phyloP scores from a whole-genome alignment of 2,797 vertebrate genomes.

The Karalla daura region DNA sequence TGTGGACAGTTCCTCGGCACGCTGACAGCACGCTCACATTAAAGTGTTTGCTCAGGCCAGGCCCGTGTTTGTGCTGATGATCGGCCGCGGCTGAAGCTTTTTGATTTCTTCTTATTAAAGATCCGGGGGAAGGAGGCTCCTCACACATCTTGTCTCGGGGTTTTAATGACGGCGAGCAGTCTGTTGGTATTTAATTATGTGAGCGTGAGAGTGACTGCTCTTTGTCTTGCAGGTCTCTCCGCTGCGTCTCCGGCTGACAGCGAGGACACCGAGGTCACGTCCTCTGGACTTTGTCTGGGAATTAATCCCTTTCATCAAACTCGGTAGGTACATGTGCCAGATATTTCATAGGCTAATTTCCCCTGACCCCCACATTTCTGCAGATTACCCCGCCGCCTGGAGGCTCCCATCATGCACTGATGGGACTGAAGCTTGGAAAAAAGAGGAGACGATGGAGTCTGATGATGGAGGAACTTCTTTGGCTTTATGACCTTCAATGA shows the following conservation, averaged over 20 bases:
- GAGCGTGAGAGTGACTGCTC: not conserved
- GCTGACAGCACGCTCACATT: slow-evolving; percentile 42
- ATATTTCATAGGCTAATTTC: not conserved
- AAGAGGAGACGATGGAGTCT: no score
- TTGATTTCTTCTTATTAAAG: slow-evolving; percentile 5
- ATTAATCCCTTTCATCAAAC: not conserved
- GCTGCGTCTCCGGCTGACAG: not conserved
- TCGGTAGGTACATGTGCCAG: not conserved
- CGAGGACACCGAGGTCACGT: not conserved
- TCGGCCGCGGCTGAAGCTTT: not conserved
- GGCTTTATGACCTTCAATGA: no score
- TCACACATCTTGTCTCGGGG: not conserved
- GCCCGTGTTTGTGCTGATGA: slow-evolving; percentile 2
- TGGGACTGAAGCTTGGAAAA: no score
- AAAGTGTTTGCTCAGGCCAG: slow-evolving; percentile 37
- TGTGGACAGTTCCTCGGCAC: slow-evolving; percentile 57
- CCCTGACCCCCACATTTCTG: not conserved
- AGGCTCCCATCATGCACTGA: no score
- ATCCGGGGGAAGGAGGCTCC: not conserved
- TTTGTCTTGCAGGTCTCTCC: not conserved
- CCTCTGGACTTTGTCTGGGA: not conserved
- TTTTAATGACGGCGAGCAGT: not conserved
- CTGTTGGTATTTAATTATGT: not conserved
- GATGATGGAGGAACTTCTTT: no score
- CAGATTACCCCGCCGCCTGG: no score